Conservation (phyloP, 2,888 invertebrate species). For the Chelonus formosanus region DNA sequence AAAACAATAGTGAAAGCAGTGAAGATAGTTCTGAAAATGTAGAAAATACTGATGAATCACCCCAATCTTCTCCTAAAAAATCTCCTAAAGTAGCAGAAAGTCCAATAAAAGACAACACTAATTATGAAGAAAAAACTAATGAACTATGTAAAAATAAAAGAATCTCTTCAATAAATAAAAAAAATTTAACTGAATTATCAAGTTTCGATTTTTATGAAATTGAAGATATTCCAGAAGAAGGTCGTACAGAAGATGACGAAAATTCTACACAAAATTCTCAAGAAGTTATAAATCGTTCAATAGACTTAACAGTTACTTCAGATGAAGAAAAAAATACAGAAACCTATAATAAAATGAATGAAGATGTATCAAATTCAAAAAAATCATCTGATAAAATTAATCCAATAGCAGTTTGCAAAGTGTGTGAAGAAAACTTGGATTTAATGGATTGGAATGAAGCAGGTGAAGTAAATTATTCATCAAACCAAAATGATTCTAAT, state of each 20-base stretch:
- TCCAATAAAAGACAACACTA: slow-evolving; percentile 26
- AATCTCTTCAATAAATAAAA: slow-evolving; percentile 17
- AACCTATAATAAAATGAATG: too few relatives aligned
- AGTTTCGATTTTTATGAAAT: slow-evolving; percentile 15
- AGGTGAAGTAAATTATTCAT: not conserved
- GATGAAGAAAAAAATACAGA: too few relatives aligned
- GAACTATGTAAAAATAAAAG: not conserved
- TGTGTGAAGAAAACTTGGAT: not conserved
- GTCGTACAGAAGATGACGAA: slow-evolving; percentile 9
- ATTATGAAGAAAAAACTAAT: slow-evolving; percentile 20
- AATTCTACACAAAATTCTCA: not conserved
- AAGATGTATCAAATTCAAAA: not conserved
- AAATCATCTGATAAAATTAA: not conserved
- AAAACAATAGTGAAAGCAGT: slow-evolving; percentile 9
- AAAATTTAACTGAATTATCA: slow-evolving; percentile 9
- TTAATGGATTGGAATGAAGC: not conserved
- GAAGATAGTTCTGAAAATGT: not conserved
- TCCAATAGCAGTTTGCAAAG: not conserved
- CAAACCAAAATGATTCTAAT: not conserved
- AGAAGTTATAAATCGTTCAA: too few relatives aligned
- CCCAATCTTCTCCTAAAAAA: too few relatives aligned
- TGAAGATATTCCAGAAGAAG: slow-evolving; percentile 3
- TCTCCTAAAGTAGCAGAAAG: not conserved
- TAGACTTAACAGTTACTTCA: too few relatives aligned
- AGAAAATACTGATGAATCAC: too few relatives aligned